Conservation (phyloP, 2,113 vertebrate genomes). For the Dascyllus trimaculatus region DNA sequence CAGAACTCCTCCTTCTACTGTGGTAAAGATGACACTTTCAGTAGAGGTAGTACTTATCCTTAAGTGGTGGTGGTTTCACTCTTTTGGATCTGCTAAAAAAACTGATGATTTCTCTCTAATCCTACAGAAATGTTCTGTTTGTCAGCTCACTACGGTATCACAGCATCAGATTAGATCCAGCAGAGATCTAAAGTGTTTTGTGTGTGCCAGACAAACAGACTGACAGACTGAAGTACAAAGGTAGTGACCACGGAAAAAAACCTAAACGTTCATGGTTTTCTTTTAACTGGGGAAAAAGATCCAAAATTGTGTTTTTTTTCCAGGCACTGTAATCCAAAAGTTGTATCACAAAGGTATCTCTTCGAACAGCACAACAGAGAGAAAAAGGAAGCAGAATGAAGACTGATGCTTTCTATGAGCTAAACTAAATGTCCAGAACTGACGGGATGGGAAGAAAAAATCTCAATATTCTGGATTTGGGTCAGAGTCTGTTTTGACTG, state of each 20-base stretch:
- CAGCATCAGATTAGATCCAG: conserved; percentile 31
- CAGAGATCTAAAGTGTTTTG: neutral
- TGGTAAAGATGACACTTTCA: too few relatives aligned
- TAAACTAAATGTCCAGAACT: conserved; percentile 21
- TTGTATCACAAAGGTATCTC: conserved; percentile 25
- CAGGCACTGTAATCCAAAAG: conserved; percentile 17
- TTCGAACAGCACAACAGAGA: neutral
- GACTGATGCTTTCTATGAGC: conserved; percentile 6
- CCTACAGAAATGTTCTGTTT: neutral
- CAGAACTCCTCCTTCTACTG: too few relatives aligned
- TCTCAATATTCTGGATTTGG: conserved; percentile 14
- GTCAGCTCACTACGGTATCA: conserved; percentile 17
- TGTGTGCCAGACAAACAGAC: neutral
- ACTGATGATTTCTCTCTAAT: too few relatives aligned
- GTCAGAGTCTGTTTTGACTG: conserved; percentile 16
- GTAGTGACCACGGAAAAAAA: conserved; percentile 11
- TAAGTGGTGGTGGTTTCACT: too few relatives aligned
- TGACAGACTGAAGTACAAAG: neutral
- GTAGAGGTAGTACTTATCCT: too few relatives aligned
- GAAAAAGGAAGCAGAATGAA: neutral
- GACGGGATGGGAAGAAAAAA: neutral
- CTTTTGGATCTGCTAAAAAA: too few relatives aligned
- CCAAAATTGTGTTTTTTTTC: conserved; percentile 5
- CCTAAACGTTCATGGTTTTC: conserved; percentile 18
- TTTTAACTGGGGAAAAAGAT: conserved; percentile 29